These are phyloP conservation scores for Meloidogyne floridensis DNA, from an alignment of 1,140 invertebrate species.

Conservation along the genomic window DNA sequence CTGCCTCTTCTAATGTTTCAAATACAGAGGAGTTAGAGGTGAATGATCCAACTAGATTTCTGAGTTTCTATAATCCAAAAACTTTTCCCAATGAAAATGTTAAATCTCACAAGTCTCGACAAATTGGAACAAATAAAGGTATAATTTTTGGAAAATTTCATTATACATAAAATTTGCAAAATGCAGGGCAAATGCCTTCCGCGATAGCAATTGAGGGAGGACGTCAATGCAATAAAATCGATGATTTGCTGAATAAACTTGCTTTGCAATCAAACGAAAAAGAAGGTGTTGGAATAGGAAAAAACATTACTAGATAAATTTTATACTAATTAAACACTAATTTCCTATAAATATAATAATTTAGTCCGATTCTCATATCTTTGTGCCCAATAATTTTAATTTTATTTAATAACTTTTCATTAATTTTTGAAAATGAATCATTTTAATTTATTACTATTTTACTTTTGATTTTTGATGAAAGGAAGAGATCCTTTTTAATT, in stretches of 20 bases:
- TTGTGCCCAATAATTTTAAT: neutral
- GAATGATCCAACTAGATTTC: neutral
- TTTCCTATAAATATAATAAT: neutral
- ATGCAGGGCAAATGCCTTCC: too few species aligned
- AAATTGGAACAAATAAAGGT: neutral
- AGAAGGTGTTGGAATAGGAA: neutral
- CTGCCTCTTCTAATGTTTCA: neutral
- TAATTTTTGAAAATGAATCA: neutral
- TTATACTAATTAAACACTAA: neutral
- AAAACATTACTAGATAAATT: neutral
- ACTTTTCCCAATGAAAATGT: neutral
- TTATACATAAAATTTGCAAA: too few species aligned
- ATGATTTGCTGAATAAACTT: slow-evolving; percentile 5
- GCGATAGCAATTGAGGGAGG: neutral
- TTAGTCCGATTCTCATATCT: slow-evolving; percentile 9
- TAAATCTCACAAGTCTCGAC: neutral
- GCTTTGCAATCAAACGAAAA: neutral
- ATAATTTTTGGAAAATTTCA: neutral
- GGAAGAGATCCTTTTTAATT: too few species aligned
- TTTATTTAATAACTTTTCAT: neutral
- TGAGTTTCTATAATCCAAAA: neutral
- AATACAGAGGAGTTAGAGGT: neutral
- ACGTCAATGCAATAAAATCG: neutral
- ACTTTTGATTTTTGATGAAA: too few species aligned
- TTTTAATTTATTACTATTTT: too few species aligned